Evolutionary conservation across 2,113 vertebrate species (phyloP).

Genomic region (Toxotes jaculatrix): DNA sequence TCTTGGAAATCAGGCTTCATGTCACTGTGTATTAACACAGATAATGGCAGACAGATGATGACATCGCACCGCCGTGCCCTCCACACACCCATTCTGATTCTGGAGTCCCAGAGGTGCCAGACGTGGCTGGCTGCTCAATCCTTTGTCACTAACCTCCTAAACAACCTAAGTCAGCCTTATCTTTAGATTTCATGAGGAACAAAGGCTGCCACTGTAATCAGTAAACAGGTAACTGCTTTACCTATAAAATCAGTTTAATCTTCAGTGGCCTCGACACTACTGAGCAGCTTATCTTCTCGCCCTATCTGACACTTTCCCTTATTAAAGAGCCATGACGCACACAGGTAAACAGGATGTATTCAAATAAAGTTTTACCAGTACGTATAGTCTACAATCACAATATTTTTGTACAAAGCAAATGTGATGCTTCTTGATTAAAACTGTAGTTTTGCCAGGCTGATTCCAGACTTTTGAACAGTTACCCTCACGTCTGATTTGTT

Average conservation of each 20-base stretch:
- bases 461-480: too few relatives aligned
- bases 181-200: slow-evolving; percentile 29
- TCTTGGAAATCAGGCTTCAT: slow-evolving; percentile 43
- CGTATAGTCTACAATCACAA: neutral
- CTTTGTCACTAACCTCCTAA: slow-evolving; percentile 19
- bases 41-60: slow-evolving; percentile 46
- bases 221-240: slow-evolving; percentile 48
- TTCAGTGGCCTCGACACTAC: slow-evolving; percentile 9
- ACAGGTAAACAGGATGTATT: neutral
- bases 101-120: slow-evolving; percentile 36
- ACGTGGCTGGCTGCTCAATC: slow-evolving; percentile 26
- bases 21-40: slow-evolving; percentile 38
- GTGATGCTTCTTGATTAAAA: too few relatives aligned
- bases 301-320: slow-evolving; percentile 7
- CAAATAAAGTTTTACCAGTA: neutral
- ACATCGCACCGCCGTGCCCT: neutral
- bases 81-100: slow-evolving; percentile 12
- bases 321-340: slow-evolving; percentile 1
- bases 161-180: neutral
- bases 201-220: slow-evolving; percentile 17
- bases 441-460: too few relatives aligned
- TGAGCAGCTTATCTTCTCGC: slow-evolving; percentile 45
- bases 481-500: too few relatives aligned
- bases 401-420: neutral
- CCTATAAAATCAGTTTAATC: slow-evolving; percentile 51